Percentiles rank a stretch among this genome's conserved stretches.
Conservation (phyloP, 2,113 vertebrate species). For the Castor canadensis region DNA sequence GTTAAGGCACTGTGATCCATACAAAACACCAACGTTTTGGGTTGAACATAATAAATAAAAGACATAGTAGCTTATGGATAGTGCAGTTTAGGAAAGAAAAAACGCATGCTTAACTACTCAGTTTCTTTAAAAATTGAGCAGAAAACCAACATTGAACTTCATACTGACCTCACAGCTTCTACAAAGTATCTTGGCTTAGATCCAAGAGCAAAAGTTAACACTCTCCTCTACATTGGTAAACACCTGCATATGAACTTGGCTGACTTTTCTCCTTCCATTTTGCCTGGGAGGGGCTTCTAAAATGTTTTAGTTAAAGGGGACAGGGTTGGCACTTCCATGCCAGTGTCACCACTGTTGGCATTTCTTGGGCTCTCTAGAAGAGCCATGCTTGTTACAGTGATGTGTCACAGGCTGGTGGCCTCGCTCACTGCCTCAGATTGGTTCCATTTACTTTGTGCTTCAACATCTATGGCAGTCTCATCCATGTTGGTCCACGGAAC, state of each 20-base stretch:
- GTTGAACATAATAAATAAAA: too few relatives aligned
- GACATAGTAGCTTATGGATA: background rate
- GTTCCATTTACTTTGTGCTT: background rate
- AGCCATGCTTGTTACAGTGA: slow-evolving; percentile 98
- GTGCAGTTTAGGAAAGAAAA: too few relatives aligned
- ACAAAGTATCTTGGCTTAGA: background rate
- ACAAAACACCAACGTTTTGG: background rate
- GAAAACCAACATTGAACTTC: background rate
- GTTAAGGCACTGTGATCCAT: background rate
- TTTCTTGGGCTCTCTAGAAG: slow-evolving; percentile 98
- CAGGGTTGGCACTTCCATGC: slow-evolving; percentile 99
- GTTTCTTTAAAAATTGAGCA: too few relatives aligned
- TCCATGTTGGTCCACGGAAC: background rate
- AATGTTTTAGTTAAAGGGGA: slow-evolving; percentile 98
- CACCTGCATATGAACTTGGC: slow-evolving; percentile 87
- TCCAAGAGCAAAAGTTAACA: background rate
- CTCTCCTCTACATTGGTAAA: slow-evolving; percentile 87
- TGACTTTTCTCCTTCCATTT: slow-evolving; percentile 78
- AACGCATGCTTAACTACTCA: too few relatives aligned
- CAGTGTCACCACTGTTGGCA: slow-evolving; percentile 99
- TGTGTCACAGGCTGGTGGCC: slow-evolving; percentile 94
- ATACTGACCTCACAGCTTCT: too few relatives aligned
- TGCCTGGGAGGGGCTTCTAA: slow-evolving; percentile 84
- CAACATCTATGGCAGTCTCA: background rate
- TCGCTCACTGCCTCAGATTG: slow-evolving; percentile 60